Evolutionary conservation across 2,888 invertebrate genomes (phyloP).

Genomic region (Drosophila testacea): DNA sequence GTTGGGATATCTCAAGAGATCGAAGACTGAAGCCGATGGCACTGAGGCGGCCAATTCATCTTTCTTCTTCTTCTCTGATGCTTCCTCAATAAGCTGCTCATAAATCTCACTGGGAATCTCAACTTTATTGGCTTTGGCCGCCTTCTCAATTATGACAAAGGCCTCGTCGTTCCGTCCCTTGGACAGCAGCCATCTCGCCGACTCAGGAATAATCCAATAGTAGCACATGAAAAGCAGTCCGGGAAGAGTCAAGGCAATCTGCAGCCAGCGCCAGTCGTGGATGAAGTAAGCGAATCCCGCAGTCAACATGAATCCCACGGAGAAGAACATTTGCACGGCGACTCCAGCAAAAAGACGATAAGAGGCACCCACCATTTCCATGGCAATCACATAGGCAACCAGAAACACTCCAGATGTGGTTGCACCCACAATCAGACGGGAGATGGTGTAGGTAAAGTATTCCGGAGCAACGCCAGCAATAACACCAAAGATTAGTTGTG

Average conservation of each 20-base stretch:
- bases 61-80: constrained; percentile 79
- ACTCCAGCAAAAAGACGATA: constrained; percentile 90
- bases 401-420: constrained; percentile 92
- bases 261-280: constrained; percentile 89
- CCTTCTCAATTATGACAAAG: constrained; percentile 87
- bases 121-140: constrained; percentile 89
- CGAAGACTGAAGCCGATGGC: constrained; percentile 86
- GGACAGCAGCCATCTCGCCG: constrained; percentile 89
- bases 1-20: constrained; percentile 88
- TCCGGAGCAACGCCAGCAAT: constrained; percentile 89
- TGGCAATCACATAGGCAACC: constrained; percentile 92
- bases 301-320: constrained; percentile 89
- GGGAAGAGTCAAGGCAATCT: constrained; percentile 89
- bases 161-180: constrained; percentile 89
- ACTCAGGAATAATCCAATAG: constrained; percentile 92
- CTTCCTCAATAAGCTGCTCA: constrained; percentile 86
- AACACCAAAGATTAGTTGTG: constrained; percentile 89
- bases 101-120: constrained; percentile 87
- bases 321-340: constrained; percentile 91
- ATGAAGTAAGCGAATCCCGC: constrained; percentile 89
- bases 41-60: constrained; percentile 73
- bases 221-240: constrained; percentile 89
- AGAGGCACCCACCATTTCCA: constrained; percentile 90
- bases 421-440: constrained; percentile 89
- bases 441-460: constrained; percentile 89